phyloP scores from a whole-genome alignment of 2,888 invertebrate genomes.

The Platycnemis pennipes region DNA sequence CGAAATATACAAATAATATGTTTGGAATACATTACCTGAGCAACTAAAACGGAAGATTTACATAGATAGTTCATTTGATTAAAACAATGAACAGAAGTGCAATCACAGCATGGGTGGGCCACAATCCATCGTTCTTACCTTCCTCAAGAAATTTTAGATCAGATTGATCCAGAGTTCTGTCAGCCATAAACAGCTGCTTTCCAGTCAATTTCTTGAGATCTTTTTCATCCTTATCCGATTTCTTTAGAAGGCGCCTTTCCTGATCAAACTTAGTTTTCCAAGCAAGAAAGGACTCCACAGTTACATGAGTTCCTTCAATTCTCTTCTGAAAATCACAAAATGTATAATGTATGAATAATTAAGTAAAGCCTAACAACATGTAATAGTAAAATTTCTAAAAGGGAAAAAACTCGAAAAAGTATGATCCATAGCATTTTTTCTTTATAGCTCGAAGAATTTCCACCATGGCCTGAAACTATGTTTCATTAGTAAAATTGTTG shows the following conservation, averaged over 20 bases:
- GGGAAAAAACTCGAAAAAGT: too few relatives aligned
- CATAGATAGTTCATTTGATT: too few relatives aligned
- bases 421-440: too few relatives aligned
- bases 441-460: too few relatives aligned
- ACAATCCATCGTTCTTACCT: constrained; percentile 79
- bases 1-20: too few relatives aligned
- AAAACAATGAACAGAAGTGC: too few relatives aligned
- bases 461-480: too few relatives aligned
- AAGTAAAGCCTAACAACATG: too few relatives aligned
- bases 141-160: constrained; percentile 97
- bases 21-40: too few relatives aligned
- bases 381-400: too few relatives aligned
- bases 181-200: constrained; percentile 94
- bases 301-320: constrained; percentile 97
- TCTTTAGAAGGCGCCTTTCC: constrained; percentile 86
- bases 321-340: constrained; percentile 84
- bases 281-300: constrained; percentile 95
- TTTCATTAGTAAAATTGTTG: too few relatives aligned
- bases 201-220: constrained; percentile 94
- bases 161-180: constrained; percentile 96
- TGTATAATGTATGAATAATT: background rate
- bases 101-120: background rate
- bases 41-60: too few relatives aligned
- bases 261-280: constrained; percentile 97
- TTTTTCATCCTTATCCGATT: constrained; percentile 85